Evolutionary conservation across 2,113 vertebrate species (phyloP), one percentile per base, ranked within the genome.

Genomic region (Colaptes auratus): DNA sequence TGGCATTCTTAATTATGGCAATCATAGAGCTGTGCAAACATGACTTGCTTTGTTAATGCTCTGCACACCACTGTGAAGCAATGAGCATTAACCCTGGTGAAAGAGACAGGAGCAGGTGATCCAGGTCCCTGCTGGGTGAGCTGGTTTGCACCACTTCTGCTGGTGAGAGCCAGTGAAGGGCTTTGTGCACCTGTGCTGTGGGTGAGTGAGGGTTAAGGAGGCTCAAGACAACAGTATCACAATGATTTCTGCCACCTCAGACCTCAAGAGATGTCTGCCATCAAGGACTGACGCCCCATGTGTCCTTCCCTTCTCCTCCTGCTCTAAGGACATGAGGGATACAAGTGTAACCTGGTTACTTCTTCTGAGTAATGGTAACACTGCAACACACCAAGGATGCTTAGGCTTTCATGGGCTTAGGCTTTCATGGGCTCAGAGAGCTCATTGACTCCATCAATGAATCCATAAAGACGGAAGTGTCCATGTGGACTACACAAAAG

Each of bases 251-350:
- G 72, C 33, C 55, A 31, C 12, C n/a, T 59, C 35, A 75, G 25
- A 42, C 7, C 3, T 58, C 67, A 46, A 73, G 75, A 88, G 88
- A 70, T 10, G 11, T 12, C 36, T 35, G 3, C n/a, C 52, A 91
- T 31, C 20, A 69, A 59, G 33, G 33, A 61, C 25, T 36, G 24
- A 25, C 0, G 0, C 7, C 18, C 12, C 33, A 3, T 4, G 5
- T 39, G 7, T 7, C 24, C 13, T 76, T 79, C 17, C 28, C 13
- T 33, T 60, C 15, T 39, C 19, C 8, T 67, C 35, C 25, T 75
- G 36, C 21, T 39, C 18, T 20, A 55, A 70, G 16, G 11, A 10
- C 3, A 15, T 4, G 33, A 86, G 35, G 35, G 30, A 20, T n/a
- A 48, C 31, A 8, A 58, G 30, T 0, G 1, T 42, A 66, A 44